Conservation (phyloP, 2,797 vertebrate species). For the Fundulus diaphanus region DNA sequence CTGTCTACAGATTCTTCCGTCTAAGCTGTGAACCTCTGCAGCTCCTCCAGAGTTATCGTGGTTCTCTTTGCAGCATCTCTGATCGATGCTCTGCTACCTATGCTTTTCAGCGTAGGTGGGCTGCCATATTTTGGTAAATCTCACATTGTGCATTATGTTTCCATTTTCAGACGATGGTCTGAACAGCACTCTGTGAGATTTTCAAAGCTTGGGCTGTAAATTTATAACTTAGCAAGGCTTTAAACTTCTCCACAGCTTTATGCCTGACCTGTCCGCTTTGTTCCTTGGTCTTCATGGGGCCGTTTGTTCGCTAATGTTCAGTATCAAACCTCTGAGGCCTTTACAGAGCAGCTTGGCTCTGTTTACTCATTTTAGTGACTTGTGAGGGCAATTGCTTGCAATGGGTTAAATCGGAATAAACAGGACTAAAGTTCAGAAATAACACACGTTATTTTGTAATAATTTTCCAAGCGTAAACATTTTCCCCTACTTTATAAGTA, state of each 20-base stretch:
- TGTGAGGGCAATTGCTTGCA: background rate
- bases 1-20: background rate
- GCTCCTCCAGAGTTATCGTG: background rate
- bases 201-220: background rate
- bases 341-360: background rate
- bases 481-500: background rate
- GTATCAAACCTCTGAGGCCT: background rate
- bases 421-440: background rate
- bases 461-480: background rate
- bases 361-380: background rate
- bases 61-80: background rate
- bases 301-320: background rate
- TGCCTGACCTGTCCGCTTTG: background rate
- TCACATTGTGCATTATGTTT: background rate
- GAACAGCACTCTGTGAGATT: background rate
- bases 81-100: background rate
- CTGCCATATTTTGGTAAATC: background rate
- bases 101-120: background rate
- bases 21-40: background rate
- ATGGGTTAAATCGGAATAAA: background rate
- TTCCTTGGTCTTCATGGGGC: background rate
- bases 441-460: background rate
- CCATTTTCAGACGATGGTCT: background rate
- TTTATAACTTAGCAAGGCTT: background rate
- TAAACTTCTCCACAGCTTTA: background rate